phyloP scores from a whole-genome alignment of 2,113 vertebrate genomes.

The Cynocephalus volans region DNA sequence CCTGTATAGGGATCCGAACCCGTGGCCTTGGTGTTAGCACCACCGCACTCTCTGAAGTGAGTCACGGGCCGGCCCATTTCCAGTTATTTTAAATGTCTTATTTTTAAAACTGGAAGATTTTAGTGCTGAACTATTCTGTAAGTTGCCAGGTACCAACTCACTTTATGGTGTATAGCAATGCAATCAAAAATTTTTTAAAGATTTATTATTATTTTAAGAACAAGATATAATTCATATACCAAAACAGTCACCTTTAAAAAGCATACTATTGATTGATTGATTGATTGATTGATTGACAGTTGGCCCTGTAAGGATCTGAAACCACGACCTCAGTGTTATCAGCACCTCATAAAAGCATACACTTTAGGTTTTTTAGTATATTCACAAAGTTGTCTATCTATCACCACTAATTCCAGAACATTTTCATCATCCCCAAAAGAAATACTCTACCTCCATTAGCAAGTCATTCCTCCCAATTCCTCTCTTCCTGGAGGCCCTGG shows the following conservation, averaged over 20 bases:
- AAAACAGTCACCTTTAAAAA: background rate
- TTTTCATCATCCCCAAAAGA: background rate
- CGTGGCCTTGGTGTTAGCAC: no score
- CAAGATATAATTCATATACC: background rate
- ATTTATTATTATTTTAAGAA: slow-evolving; percentile 4
- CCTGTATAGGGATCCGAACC: no score
- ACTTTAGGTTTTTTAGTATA: background rate
- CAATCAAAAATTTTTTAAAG: background rate
- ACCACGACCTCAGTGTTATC: no score
- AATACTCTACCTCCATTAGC: background rate
- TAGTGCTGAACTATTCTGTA: background rate
- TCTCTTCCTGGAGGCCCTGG: background rate
- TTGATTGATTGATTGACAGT: no score
- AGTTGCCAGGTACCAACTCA: background rate
- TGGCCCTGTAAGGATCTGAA: no score
- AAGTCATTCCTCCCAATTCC: background rate
- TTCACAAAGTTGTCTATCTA: background rate
- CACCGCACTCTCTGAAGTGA: no score
- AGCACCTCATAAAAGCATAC: no score
- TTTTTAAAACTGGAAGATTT: background rate
- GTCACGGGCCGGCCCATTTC: background rate
- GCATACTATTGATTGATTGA: background rate
- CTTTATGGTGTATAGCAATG: background rate
- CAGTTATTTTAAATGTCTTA: slow-evolving; percentile 12
- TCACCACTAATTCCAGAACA: background rate